Evolutionary conservation across 2,797 vertebrate species (phyloP).

Genomic region (Knipowitschia caucasica): DNA sequence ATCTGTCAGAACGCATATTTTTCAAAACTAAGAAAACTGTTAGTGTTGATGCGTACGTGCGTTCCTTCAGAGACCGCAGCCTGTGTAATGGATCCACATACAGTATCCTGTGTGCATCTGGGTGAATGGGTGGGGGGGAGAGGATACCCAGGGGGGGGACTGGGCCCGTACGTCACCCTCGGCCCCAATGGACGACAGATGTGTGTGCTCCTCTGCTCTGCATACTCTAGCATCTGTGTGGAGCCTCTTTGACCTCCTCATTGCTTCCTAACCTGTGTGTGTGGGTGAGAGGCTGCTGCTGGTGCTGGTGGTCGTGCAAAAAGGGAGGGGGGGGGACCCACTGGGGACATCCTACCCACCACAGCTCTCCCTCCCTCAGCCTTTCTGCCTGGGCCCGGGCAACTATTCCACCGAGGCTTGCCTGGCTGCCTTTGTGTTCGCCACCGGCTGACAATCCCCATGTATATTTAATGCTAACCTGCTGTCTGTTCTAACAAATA

Average conservation of each 20-base stretch:
- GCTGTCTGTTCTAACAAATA: conserved; percentile 85
- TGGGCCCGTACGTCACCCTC: conserved; percentile 71
- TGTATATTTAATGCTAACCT: conserved; percentile 87
- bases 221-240: conserved; percentile 54
- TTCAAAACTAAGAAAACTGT: conserved; percentile 57
- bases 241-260: conserved; percentile 58
- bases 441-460: conserved; percentile 79
- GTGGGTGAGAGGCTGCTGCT: conserved; percentile 27
- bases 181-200: conserved; percentile 75
- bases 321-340: conserved; percentile 35
- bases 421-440: conserved; percentile 75
- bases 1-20: conserved; percentile 41
- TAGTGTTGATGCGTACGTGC: conserved; percentile 42
- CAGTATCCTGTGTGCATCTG: conserved; percentile 68
- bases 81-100: conserved; percentile 57
- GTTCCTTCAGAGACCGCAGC: conserved; percentile 57
- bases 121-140: conserved; percentile 46
- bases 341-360: conserved; percentile 43
- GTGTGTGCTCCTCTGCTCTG: conserved; percentile 52
- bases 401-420: conserved; percentile 61
- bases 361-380: conserved; percentile 38
- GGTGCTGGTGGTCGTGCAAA: conserved; percentile 33
- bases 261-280: conserved; percentile 47
- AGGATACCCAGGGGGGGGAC: conserved; percentile 60
- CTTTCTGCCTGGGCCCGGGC: conserved; percentile 60